Conservation (phyloP, 2,113 vertebrate genomes). For the Chaetodon auriga region DNA sequence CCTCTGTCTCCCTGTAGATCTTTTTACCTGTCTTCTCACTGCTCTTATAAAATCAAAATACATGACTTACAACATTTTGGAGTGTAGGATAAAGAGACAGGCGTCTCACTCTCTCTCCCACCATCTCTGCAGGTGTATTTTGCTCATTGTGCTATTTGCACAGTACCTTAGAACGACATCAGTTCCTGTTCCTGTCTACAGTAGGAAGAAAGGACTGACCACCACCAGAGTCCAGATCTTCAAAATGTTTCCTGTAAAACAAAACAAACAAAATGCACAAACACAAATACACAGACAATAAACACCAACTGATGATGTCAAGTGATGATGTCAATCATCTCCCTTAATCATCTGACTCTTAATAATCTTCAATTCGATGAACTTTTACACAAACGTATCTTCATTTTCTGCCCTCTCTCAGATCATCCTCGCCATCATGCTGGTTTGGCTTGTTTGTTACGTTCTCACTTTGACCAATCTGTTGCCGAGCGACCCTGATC, state of each 20-base stretch:
- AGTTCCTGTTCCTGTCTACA: conserved; percentile 88
- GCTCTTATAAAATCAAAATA: background rate
- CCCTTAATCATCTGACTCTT: background rate
- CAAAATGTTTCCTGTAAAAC: conserved; percentile 96
- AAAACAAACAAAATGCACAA: background rate
- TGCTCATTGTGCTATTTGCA: conserved; percentile 93
- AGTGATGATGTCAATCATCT: background rate
- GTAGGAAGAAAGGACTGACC: conserved; percentile 85
- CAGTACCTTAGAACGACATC: conserved; percentile 91
- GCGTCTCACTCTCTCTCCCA: background rate
- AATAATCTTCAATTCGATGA: background rate
- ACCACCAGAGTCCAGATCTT: conserved; percentile 90
- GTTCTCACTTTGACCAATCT: conserved; percentile 87
- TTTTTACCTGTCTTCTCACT: background rate
- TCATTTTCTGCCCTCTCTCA: conserved; percentile 59
- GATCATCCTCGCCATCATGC: conserved; percentile 95
- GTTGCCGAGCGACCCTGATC: conserved; percentile 84
- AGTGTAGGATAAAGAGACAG: background rate
- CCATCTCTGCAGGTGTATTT: conserved; percentile 87
- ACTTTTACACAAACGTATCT: background rate
- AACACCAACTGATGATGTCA: background rate
- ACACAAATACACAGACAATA: background rate
- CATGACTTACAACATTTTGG: background rate
- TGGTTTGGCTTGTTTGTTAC: conserved; percentile 96
- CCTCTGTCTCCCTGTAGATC: background rate